These are phyloP conservation scores for Drosophila trapezifrons DNA, from an alignment of 1,140 invertebrate species.

Conservation along the genomic window DNA sequence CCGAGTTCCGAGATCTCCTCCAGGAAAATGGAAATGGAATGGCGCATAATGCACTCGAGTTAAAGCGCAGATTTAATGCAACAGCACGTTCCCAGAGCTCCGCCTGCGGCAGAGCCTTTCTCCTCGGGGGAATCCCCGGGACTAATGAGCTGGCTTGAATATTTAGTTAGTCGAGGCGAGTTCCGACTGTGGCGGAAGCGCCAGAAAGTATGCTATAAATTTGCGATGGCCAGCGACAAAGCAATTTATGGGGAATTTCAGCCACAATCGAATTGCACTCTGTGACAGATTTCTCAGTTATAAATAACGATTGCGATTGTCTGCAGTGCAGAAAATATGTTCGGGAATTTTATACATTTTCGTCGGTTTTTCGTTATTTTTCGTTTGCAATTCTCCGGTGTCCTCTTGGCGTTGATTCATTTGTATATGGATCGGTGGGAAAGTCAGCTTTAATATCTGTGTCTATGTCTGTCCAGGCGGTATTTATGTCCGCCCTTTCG, in stretches of 20 bases:
- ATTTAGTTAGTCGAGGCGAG: slow-evolving; percentile 42
- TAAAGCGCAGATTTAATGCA: slow-evolving; percentile 52
- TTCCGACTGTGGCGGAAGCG: slow-evolving; percentile 5
- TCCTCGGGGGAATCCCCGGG: slow-evolving; percentile 12
- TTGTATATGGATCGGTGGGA: slow-evolving; percentile 17
- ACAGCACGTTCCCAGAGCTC: slow-evolving; percentile 33
- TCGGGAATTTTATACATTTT: not conserved
- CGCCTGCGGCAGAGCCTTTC: slow-evolving; percentile 5
- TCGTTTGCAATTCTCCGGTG: not conserved
- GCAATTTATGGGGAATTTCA: slow-evolving; percentile 42
- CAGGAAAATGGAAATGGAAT: slow-evolving; percentile 42
- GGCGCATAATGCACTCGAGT: slow-evolving; percentile 58
- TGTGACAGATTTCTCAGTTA: slow-evolving; percentile 43
- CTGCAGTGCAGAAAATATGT: slow-evolving; percentile 18
- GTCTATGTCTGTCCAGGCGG: not conserved
- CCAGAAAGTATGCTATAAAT: slow-evolving; percentile 55
- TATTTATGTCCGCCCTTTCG: not conserved
- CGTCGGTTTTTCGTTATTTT: not conserved
- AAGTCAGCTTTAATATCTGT: slow-evolving; percentile 9
- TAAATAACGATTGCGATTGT: slow-evolving; percentile 51
- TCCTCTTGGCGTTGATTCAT: slow-evolving; percentile 22
- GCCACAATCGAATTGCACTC: slow-evolving; percentile 52
- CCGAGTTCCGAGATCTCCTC: slow-evolving; percentile 13
- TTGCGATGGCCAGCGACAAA: slow-evolving; percentile 47
- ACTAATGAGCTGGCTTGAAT: slow-evolving; percentile 72